Base-by-base conservation (phyloP, 2,113 vertebrate genomes). In the Dascyllus trimaculatus region DNA sequence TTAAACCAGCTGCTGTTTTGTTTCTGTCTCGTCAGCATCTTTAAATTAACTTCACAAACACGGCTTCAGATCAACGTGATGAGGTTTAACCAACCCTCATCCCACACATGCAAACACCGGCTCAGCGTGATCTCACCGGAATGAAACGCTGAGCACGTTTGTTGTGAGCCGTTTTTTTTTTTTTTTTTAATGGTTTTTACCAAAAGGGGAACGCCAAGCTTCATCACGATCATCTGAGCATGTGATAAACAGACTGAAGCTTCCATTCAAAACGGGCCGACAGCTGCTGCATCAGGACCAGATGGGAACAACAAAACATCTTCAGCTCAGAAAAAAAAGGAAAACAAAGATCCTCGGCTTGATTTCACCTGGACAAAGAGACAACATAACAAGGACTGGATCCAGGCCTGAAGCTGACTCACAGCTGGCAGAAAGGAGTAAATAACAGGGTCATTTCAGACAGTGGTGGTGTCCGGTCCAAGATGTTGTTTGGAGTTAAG, bases 261-360 rank as follows among this genome's bases (percentile, higher is more conserved):
- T 48, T 22, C 56, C 56, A 10, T 1, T 82, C 53, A 82, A 66
- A 58, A 57, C 9, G 1, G 4, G n/a, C 14, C 22, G 19, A 51
- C 84, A 83, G 72, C 85, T 80, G 82, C 84, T 63, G 56, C 43
- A 17, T 77, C 58, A 29, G 63, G 60, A 64, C 71, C 85, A 85
- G 79, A 62, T 78, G 73, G 52, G 48, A 71, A 79, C 38, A 13
- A 65, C 65, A 32, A 22, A 26, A 13, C 6, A 48, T 64, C 51
- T 73, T 71, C 54, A 76, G 72, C 40, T 73, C 21, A 35, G 32
- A 35, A 35, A 10, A 35, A 35, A 35, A 35, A 35, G 32, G 9
- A 8, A 35, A 35, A 35, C 32, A 35, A 35, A 77, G 43, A 85
- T 76, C 54, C 10, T 35, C 15, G 10, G 60, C 58, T 52, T 62